phyloP scores from a whole-genome alignment of 2,888 invertebrate genomes.

The Drosophila limbata region DNA sequence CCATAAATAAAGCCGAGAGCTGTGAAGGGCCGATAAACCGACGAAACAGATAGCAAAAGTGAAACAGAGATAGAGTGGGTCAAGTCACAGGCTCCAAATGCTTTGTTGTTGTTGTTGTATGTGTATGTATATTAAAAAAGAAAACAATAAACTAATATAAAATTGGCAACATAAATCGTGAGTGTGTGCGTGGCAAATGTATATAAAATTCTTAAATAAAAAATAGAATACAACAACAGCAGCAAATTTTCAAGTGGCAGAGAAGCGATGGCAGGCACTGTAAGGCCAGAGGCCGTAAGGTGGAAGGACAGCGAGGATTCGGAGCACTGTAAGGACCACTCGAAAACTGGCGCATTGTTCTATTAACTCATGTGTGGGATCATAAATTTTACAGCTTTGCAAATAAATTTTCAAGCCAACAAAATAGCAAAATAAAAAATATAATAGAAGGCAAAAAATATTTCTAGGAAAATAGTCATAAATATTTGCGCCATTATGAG shows the following conservation, averaged over 20 bases:
- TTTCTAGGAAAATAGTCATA: constrained; percentile 70
- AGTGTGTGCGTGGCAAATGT: constrained; percentile 37
- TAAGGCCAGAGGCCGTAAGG: neutral
- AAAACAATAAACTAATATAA: constrained; percentile 62
- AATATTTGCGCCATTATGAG: constrained; percentile 75
- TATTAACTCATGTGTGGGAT: constrained; percentile 76
- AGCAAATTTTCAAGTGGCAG: constrained; percentile 41
- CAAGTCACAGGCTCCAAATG: constrained; percentile 32
- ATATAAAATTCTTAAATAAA: constrained; percentile 37
- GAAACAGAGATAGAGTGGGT: constrained; percentile 26
- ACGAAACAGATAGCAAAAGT: neutral
- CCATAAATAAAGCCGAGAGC: constrained; percentile 44
- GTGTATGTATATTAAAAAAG: constrained; percentile 20
- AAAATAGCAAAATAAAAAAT: constrained; percentile 31
- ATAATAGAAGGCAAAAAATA: constrained; percentile 14
- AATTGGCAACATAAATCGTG: constrained; percentile 56
- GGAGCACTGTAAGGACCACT: constrained; percentile 35
- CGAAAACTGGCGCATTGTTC: constrained; percentile 64
- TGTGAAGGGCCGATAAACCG: constrained; percentile 14
- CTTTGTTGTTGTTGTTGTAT: constrained; percentile 2
- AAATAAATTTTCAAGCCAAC: constrained; percentile 65
- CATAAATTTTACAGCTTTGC: constrained; percentile 77
- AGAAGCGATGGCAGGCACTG: neutral
- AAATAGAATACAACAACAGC: constrained; percentile 24
- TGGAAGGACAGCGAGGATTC: constrained; percentile 1